phyloP scores from a whole-genome alignment of 2,888 invertebrate species.

The Tortrix viridana region DNA sequence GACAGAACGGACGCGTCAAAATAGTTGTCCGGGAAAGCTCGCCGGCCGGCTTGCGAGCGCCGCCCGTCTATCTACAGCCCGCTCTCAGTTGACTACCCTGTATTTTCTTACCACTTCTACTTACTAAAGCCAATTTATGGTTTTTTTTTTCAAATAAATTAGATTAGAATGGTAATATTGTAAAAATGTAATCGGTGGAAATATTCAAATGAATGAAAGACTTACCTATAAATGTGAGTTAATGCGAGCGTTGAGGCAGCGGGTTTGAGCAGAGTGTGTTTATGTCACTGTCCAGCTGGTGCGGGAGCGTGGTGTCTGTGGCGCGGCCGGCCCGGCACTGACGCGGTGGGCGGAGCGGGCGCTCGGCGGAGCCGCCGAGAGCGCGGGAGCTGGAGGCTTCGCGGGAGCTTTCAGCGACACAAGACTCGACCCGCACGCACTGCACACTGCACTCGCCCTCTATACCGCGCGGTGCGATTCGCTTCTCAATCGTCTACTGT shows the following conservation, averaged over 20 bases:
- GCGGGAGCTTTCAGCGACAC: constrained; percentile 82
- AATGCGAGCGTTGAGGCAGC: constrained; percentile 61
- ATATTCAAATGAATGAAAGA: constrained; percentile 34
- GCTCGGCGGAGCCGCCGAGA: constrained; percentile 57
- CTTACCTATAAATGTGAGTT: constrained; percentile 62
- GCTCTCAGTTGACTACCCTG: constrained; percentile 21
- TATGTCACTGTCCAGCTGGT: constrained; percentile 61
- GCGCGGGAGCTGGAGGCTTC: constrained; percentile 68
- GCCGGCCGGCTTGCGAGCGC: constrained; percentile 64
- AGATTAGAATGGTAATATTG: no score
- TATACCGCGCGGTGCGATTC: constrained; percentile 79
- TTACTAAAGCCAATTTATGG: constrained; percentile 5
- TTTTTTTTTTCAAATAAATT: constrained; percentile 2
- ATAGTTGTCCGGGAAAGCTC: constrained; percentile 67
- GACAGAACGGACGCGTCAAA: constrained; percentile 8
- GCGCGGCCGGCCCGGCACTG: constrained; percentile 85
- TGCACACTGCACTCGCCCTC: constrained; percentile 84
- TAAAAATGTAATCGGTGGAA: no score
- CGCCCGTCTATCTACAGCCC: constrained; percentile 43
- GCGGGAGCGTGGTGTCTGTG: constrained; percentile 76
- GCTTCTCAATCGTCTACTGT: constrained; percentile 80
- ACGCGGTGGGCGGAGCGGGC: constrained; percentile 68
- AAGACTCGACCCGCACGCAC: constrained; percentile 74
- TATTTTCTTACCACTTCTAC: constrained; percentile 15
- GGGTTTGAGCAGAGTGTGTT: constrained; percentile 48